Conservation (phyloP, 2,888 invertebrate species). For the Isoperla grammatica region DNA sequence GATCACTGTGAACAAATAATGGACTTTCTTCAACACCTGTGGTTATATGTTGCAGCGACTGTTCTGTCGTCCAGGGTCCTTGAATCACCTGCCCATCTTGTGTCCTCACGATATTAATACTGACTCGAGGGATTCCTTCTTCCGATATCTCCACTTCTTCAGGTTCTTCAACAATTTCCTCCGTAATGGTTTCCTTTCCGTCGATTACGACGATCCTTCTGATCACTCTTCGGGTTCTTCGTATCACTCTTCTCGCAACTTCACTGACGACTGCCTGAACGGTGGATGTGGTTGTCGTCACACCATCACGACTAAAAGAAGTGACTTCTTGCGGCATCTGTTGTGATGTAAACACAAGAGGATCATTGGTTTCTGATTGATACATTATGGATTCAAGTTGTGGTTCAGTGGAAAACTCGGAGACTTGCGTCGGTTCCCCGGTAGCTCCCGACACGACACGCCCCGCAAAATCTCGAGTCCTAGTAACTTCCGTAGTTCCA, state of each 20-base stretch:
- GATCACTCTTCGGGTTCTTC: conserved; percentile 68
- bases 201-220: conserved; percentile 70
- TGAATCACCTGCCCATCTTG: conserved; percentile 49
- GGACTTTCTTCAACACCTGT: too few species aligned
- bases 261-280: conserved; percentile 77
- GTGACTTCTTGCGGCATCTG: too few species aligned
- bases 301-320: too few species aligned
- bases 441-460: conserved; percentile 58
- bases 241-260: conserved; percentile 68
- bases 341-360: too few species aligned
- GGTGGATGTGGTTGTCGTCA: conserved; percentile 57
- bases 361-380: conserved; percentile 35
- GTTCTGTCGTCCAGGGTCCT: conserved; percentile 32
- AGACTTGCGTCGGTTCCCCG: conserved; percentile 56
- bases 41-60: too few species aligned
- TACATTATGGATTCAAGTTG: conserved; percentile 53
- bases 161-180: conserved; percentile 80
- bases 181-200: conserved; percentile 76
- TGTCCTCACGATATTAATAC: conserved; percentile 58
- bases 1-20: too few species aligned
- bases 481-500: conserved; percentile 56
- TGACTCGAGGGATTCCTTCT: conserved; percentile 65
- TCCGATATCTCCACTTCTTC: conserved; percentile 67
- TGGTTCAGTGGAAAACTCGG: conserved; percentile 61
- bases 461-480: conserved; percentile 59